phyloP scores from a whole-genome alignment of 2,888 invertebrate genomes.

The Vandiemenella viatica region DNA sequence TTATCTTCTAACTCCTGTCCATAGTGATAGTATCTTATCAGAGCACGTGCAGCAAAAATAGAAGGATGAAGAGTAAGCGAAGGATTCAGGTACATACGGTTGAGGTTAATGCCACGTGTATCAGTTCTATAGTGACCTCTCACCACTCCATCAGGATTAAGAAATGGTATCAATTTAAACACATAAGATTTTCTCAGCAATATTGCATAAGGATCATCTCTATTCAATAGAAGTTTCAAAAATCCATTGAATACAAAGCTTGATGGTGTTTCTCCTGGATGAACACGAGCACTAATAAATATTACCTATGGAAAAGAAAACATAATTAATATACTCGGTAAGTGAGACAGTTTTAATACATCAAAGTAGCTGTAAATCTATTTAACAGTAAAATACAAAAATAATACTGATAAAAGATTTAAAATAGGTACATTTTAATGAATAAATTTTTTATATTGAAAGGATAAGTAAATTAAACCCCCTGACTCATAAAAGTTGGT shows the following conservation, averaged over 20 bases:
- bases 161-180: slow-evolving; percentile 78
- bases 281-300: slow-evolving; percentile 76
- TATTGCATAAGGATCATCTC: slow-evolving; percentile 59
- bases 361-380: too few relatives aligned
- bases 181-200: slow-evolving; percentile 59
- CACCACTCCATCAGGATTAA: slow-evolving; percentile 84
- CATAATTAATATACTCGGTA: neutral
- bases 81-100: slow-evolving; percentile 72
- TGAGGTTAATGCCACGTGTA: slow-evolving; percentile 73
- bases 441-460: too few relatives aligned
- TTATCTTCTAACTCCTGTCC: slow-evolving; percentile 26
- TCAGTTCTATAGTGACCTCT: slow-evolving; percentile 77
- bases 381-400: slow-evolving; percentile 1
- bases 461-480: too few relatives aligned
- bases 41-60: slow-evolving; percentile 66
- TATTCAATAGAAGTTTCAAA: slow-evolving; percentile 57
- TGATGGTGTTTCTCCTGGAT: slow-evolving; percentile 84
- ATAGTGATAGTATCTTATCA: slow-evolving; percentile 48
- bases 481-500: too few relatives aligned
- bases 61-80: slow-evolving; percentile 60
- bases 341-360: too few relatives aligned
- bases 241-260: slow-evolving; percentile 84
- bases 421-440: slow-evolving; percentile 1
- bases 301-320: slow-evolving; percentile 42
- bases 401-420: slow-evolving; percentile 1